Percentiles rank a stretch among this genome's conserved stretches.
Evolutionary conservation across 1,140 invertebrate species (phyloP).

Genomic region (Lepidurus packardi): DNA sequence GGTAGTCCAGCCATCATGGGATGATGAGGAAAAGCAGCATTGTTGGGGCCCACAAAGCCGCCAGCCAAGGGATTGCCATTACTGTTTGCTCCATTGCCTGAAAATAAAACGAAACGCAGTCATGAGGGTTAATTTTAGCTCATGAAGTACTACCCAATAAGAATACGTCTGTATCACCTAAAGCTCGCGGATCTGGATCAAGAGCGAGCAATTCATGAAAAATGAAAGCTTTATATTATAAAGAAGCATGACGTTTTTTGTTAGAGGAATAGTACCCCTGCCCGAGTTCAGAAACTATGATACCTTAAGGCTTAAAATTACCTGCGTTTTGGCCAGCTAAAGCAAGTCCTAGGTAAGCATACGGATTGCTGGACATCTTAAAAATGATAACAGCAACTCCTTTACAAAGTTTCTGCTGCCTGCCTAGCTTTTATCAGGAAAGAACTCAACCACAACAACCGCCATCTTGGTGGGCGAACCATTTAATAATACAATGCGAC

Average conservation of each 20-base stretch:
- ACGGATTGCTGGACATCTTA: background rate
- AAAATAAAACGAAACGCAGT: background rate
- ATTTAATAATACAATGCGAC: background rate
- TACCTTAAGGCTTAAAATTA: background rate
- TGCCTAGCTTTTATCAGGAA: background rate
- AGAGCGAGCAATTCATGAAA: no score
- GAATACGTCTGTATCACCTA: background rate
- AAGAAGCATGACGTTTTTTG: no score
- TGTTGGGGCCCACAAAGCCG: slow-evolving; percentile 13
- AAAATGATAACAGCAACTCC: background rate
- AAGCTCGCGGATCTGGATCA: background rate
- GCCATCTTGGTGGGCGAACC: background rate
- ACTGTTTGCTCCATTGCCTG: background rate
- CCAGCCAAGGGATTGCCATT: slow-evolving; percentile 2
- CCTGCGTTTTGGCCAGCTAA: slow-evolving; percentile 9
- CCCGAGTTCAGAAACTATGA: no score
- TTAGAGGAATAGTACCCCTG: no score
- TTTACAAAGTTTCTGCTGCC: background rate
- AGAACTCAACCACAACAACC: background rate
- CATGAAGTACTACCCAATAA: background rate
- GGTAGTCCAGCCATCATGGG: slow-evolving; percentile 1
- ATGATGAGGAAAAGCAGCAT: background rate
- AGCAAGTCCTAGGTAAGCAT: background rate
- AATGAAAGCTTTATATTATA: no score
- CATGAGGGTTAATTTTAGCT: background rate